These are phyloP conservation scores for Masnerella sp. DNA, from an alignment of 2,888 invertebrate genomes.

Conservation along the genomic window DNA sequence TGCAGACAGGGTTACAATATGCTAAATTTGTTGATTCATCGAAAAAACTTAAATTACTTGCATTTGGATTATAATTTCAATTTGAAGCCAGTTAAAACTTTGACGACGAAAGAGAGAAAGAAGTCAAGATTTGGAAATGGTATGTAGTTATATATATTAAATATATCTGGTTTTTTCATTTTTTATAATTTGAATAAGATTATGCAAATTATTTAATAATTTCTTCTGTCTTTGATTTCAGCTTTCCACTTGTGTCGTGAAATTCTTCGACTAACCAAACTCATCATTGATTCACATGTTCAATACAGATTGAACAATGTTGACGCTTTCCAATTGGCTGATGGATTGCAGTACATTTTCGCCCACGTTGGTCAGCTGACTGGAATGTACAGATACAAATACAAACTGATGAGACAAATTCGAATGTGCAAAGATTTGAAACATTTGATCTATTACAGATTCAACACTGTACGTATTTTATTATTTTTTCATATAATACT, in stretches of 20 bases:
- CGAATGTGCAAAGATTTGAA: conserved; percentile 99
- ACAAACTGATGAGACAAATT: conserved; percentile 99
- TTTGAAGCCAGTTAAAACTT: conserved; percentile 98
- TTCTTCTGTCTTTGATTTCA: conserved; percentile 77
- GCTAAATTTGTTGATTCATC: conserved; percentile 98
- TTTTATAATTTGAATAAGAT: too few relatives aligned
- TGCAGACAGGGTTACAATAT: conserved; percentile 99
- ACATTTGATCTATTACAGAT: conserved; percentile 99
- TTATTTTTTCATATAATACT: too few relatives aligned
- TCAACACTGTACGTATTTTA: conserved; percentile 88
- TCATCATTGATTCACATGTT: conserved; percentile 99
- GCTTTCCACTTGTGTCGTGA: conserved; percentile 99
- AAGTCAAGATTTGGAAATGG: conserved; percentile 98
- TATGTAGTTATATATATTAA: conserved; percentile 68
- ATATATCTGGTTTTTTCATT: too few relatives aligned
- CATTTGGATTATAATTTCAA: conserved; percentile 99
- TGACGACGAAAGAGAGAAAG: conserved; percentile 99
- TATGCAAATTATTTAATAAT: neutral
- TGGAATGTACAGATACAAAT: conserved; percentile 99
- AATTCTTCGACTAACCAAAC: conserved; percentile 97
- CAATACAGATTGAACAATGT: conserved; percentile 99
- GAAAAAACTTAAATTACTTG: conserved; percentile 99
- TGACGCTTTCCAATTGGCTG: conserved; percentile 98
- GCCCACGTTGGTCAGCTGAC: conserved; percentile 99
- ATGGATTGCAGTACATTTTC: conserved; percentile 99